These are phyloP conservation scores for Xylota segnis DNA, from an alignment of 2,888 invertebrate genomes.

Conservation along the genomic window DNA sequence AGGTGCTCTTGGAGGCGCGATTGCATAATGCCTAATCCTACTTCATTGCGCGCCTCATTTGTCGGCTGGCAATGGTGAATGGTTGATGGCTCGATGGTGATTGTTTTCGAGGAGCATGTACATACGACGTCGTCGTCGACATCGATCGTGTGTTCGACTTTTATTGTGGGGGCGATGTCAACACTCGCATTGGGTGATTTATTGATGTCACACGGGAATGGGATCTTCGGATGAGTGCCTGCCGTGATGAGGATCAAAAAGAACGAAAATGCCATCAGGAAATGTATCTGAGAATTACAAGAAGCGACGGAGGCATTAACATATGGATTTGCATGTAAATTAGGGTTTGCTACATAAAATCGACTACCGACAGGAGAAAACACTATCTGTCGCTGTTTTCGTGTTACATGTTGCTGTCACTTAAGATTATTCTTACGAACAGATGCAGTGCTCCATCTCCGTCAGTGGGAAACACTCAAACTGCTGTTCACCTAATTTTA, in stretches of 20 bases:
- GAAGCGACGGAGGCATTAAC: slow-evolving; percentile 9
- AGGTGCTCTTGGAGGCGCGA: slow-evolving; percentile 46
- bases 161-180: slow-evolving; percentile 73
- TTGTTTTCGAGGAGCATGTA: slow-evolving; percentile 47
- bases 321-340: slow-evolving; percentile 1
- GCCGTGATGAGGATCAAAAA: slow-evolving; percentile 19
- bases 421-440: neutral
- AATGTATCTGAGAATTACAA: slow-evolving; percentile 24
- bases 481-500: neutral
- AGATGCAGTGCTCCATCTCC: neutral
- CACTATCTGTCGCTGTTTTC: neutral
- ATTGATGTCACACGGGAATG: slow-evolving; percentile 45
- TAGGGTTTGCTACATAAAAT: neutral
- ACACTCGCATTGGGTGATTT: slow-evolving; percentile 56
- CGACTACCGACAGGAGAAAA: neutral
- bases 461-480: neutral
- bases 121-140: slow-evolving; percentile 40
- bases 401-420: neutral
- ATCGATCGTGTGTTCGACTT: slow-evolving; percentile 64
- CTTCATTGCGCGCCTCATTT: slow-evolving; percentile 69
- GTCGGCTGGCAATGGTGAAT: slow-evolving; percentile 49
- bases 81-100: slow-evolving; percentile 6
- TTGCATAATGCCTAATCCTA: slow-evolving; percentile 65
- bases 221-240: slow-evolving; percentile 27
- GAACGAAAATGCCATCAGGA: slow-evolving; percentile 16